Conservation (phyloP, 1,140 invertebrate genomes). For the Chelonus insularis region DNA sequence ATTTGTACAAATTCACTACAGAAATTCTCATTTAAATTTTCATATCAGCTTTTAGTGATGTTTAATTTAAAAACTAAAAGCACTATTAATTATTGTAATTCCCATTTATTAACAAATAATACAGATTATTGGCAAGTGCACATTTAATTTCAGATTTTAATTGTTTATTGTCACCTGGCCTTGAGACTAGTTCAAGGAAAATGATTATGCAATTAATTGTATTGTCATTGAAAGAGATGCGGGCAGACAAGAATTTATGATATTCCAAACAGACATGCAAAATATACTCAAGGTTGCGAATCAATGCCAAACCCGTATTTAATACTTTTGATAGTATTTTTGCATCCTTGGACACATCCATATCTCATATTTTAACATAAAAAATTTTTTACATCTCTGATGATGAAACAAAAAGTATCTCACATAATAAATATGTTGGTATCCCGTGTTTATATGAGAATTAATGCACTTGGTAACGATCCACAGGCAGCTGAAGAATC, state of each 20-base stretch:
- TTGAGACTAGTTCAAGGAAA: slow-evolving; percentile 1
- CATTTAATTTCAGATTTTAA: not conserved
- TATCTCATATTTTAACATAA: not conserved
- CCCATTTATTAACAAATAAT: too few species aligned
- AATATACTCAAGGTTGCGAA: not conserved
- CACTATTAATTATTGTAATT: too few species aligned
- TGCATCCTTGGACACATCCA: slow-evolving; percentile 6
- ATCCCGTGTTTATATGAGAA: not conserved
- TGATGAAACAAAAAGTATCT: too few species aligned
- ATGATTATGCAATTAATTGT: not conserved
- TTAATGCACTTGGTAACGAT: not conserved
- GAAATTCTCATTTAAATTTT: not conserved
- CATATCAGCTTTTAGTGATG: too few species aligned
- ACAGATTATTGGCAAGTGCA: too few species aligned
- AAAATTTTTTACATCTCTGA: too few species aligned
- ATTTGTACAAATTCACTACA: too few species aligned
- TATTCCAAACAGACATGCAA: not conserved
- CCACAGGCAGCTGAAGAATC: not conserved
- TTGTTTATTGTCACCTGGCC: not conserved
- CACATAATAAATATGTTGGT: not conserved
- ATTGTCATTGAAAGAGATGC: not conserved
- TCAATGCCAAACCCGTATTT: slow-evolving; percentile 14
- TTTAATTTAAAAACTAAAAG: too few species aligned
- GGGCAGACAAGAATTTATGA: not conserved
- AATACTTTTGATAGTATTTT: too few species aligned